phyloP scores from a whole-genome alignment of 2,888 invertebrate genomes.

The Thera britannica region DNA sequence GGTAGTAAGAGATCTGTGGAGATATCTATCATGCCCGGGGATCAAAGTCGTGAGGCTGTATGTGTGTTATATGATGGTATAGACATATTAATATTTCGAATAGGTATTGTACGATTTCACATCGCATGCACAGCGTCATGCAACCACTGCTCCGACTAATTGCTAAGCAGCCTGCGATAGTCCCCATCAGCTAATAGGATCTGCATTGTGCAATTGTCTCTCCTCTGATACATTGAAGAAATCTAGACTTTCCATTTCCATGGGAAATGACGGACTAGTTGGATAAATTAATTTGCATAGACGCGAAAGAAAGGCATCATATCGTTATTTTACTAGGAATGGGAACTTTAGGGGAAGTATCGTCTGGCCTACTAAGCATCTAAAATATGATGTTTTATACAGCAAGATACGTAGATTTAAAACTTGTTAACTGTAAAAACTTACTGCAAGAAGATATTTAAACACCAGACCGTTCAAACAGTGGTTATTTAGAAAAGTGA shows the following conservation, averaged over 20 bases:
- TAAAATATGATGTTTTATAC: background rate
- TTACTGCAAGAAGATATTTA: background rate
- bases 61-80: too few relatives aligned
- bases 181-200: slow-evolving; percentile 46
- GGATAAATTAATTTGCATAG: slow-evolving; percentile 16
- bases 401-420: too few relatives aligned
- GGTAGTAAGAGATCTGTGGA: too few relatives aligned
- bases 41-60: too few relatives aligned
- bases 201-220: slow-evolving; percentile 52
- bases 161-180: slow-evolving; percentile 37
- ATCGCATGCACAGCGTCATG: slow-evolving; percentile 30
- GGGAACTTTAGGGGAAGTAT: background rate
- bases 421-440: too few relatives aligned
- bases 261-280: slow-evolving; percentile 44
- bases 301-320: background rate
- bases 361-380: too few relatives aligned
- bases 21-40: too few relatives aligned
- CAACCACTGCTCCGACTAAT: slow-evolving; percentile 37
- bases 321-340: background rate
- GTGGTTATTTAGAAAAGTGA: slow-evolving; percentile 6
- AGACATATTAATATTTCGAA: slow-evolving; percentile 4
- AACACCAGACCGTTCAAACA: slow-evolving; percentile 13
- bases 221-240: slow-evolving; percentile 44
- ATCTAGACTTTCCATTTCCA: slow-evolving; percentile 53
- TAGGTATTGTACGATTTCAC: slow-evolving; percentile 24